Base-by-base conservation (phyloP, 2,888 invertebrate species). In the Chromoteleia sp. region DNA sequence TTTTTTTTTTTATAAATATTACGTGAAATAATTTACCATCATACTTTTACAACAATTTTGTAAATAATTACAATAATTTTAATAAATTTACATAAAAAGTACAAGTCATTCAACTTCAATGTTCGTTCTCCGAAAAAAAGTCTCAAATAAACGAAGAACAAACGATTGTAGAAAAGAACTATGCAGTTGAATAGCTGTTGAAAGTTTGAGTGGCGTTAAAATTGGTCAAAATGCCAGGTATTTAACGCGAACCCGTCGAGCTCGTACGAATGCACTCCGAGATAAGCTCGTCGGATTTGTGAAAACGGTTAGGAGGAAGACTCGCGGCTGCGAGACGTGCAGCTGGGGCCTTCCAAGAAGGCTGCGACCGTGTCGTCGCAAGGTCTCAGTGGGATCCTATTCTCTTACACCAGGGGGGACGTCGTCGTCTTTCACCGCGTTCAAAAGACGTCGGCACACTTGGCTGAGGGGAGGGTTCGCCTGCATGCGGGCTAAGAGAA, bases 301-400 rank as follows among this genome's bases (percentile, higher is more conserved):
- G 65, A 56, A 65, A 74, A 56, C 63, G 56, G 56, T 67, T 67
- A 67, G 39, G 33, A 58, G 43, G 54, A 61, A 73, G 41, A 61
- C 36, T 52, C 39, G 33, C 8, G 29, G 33, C 56, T 36, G 25
- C 56, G 56, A 61, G 41, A 61, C 43, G 54, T 65, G 50, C 74
- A 74, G 74, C 74, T 63, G 74, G 45, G 65, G 45, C 17, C 59
- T 71, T 78, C 65, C 48, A 33, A 73, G 78, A 78, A 71, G 21
- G 56, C 50, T 58, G 50, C 30, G 67, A 73, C 33, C 50, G 43
- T 78, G 67, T 71, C 78, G 78, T 56, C 71, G 59, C 71, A 70
- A 63, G 56, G 70, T 78, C 78, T 65, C 71, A 58, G 65, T 65
- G 65, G 78, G 78, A 71, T 58, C 39, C 71, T 77, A 67, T 67